Base-by-base conservation (phyloP, 2,888 invertebrate genomes). In the Trachelus troglodyta region DNA sequence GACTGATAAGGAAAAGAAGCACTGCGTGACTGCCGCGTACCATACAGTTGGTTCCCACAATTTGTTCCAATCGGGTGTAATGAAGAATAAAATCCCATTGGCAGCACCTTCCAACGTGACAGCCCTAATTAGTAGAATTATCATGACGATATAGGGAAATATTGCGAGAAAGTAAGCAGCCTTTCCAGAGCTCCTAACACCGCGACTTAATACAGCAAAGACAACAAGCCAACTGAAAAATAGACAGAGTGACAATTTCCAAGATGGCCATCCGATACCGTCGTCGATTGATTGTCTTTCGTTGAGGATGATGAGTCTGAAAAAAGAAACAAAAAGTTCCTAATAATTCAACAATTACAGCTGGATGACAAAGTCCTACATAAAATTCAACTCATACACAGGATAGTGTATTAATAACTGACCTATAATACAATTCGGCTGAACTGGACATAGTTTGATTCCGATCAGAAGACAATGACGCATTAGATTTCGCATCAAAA, bases 91-190 rank as follows among this genome's bases (percentile, higher is more conserved):
- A 75, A 97, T 95, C 0, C 97, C 97, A 56, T 94, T 92, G 2
- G 91, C 93, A 23, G 97, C 95, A 1, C 97, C 97, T 0, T 95
- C 94, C 76, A 95, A 87, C 0, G 94, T 94, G 0, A 92, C 92
- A 0, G 95, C 94, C 80, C 95, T 93, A 75, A 96, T 94, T 23
- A 97, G 93, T 73, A 97, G 92, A 56, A 94, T 94, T 79, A 96
- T 92, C 91, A 97, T 94, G 76, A 97, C 94, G 9, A 96, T 93
- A 87, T 96, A 97, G 0, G 97, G 97, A 89, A 97, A 97, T 3
- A 97, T 91, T 0, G 98, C 98, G n/a, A 98, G 94, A 91, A 98
- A 96, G 91, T 98, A 98, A 0, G 97, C 95, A 0, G 95, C 96
- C 91, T 96, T 96, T 74, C 97, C 96, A 0, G 96, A 95, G 86